These are phyloP conservation scores for Achatina immaculata DNA, from an alignment of 1,140 invertebrate genomes.

Conservation along the genomic window DNA sequence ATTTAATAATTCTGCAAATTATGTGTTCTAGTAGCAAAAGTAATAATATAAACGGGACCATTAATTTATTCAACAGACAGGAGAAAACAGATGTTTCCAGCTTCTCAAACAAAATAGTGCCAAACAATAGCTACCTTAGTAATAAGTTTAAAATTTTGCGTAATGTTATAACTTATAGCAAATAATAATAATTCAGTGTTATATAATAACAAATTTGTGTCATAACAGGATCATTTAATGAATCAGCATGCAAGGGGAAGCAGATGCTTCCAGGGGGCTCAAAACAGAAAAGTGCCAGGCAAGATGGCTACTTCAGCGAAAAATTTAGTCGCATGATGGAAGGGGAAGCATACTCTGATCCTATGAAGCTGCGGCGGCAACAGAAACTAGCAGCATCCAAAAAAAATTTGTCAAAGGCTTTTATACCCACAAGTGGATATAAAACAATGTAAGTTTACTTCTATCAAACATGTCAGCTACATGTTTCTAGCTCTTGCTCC, in stretches of 20 bases:
- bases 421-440: slow-evolving; percentile 68
- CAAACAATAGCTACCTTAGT: too few relatives aligned
- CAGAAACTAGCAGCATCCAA: slow-evolving; percentile 63
- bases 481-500: too few relatives aligned
- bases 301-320: slow-evolving; percentile 68
- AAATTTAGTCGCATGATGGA: slow-evolving; percentile 68
- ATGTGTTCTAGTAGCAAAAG: too few relatives aligned
- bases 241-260: slow-evolving; percentile 67
- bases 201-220: neutral
- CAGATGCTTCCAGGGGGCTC: slow-evolving; percentile 67
- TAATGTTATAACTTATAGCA: too few relatives aligned
- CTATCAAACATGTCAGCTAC: slow-evolving; percentile 18
- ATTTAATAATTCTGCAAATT: too few relatives aligned
- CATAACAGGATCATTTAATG: slow-evolving; percentile 69
- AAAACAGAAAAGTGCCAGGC: slow-evolving; percentile 63
- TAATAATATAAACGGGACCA: too few relatives aligned
- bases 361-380: slow-evolving; percentile 65
- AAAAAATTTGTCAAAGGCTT: slow-evolving; percentile 69
- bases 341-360: slow-evolving; percentile 69
- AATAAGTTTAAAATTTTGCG: too few relatives aligned
- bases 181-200: too few relatives aligned
- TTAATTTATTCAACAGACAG: too few relatives aligned
- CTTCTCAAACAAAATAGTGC: too few relatives aligned
- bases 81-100: too few relatives aligned
- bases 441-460: slow-evolving; percentile 69